These are phyloP conservation scores for Silurus asotus DNA, from an alignment of 2,113 vertebrate genomes.

Conservation along the genomic window DNA sequence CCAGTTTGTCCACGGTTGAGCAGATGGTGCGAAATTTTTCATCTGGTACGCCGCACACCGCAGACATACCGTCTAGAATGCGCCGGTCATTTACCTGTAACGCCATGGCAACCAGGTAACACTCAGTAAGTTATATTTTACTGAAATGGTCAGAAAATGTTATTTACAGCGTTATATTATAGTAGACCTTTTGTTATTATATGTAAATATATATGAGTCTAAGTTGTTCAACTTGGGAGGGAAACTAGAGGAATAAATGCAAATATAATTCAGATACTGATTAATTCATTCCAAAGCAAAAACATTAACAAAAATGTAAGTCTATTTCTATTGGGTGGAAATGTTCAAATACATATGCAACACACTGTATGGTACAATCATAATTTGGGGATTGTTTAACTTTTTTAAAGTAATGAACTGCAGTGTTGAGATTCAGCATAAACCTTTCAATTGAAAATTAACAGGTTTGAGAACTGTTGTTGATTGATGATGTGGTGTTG, in stretches of 20 bases:
- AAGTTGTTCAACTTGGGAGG: too few relatives aligned
- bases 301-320: not conserved
- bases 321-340: not conserved
- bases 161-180: too few relatives aligned
- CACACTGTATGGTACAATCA: not conserved
- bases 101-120: not conserved
- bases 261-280: not conserved
- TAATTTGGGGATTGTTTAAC: too few relatives aligned
- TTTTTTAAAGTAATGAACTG: too few relatives aligned
- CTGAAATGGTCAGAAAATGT: not conserved
- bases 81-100: conserved; percentile 91
- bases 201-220: too few relatives aligned
- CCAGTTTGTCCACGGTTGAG: conserved; percentile 94
- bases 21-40: conserved; percentile 92
- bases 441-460: too few relatives aligned
- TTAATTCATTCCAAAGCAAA: not conserved
- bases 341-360: not conserved
- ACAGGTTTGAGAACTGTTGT: too few relatives aligned
- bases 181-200: too few relatives aligned
- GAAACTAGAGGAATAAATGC: too few relatives aligned
- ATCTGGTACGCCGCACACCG: conserved; percentile 88
- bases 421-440: too few relatives aligned
- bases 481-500: too few relatives aligned
- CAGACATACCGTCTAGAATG: conserved; percentile 94
- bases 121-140: not conserved